Evolutionary conservation across 2,797 vertebrate species (phyloP), one percentile per base, ranked within the genome.

Genomic region (Gambusia yucatana): DNA sequence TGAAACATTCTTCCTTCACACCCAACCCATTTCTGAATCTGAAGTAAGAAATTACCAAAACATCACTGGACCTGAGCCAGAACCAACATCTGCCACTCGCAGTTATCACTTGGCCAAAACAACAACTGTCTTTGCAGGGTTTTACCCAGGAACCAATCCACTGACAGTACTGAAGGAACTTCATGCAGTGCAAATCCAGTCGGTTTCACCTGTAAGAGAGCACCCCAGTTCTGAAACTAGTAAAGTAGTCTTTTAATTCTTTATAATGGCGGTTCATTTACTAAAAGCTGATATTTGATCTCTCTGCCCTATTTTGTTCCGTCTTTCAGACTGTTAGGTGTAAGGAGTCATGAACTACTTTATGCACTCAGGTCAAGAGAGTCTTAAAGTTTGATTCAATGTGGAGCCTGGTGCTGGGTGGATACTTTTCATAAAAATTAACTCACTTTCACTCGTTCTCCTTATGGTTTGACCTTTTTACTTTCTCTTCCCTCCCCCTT

Each of bases 361-460:
- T n/a, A 16, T 50, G 78, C 47, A 75, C 47, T 76, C 75, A 82
- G 30, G 52, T 39, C 33, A 76, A 50, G n/a, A 80, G 74, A 80
- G 86, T 73, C 72, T 78, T 77, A 63, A 82, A 86, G 86, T 90
- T 83, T 80, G 91, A 91, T 72, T 86, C 75, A 78, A 3, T 78
- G 80, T 85, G 84, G 83, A 84, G 78, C 88, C 91, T 85, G 89
- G 77, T 87, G 87, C 80, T 91, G 92, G 93, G 83, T 92, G 92
- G 93, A 80, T 86, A 90, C 84, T 93, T 93, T 82, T 86, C 94
- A 92, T 92, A 92, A 92, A 94, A 81, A 90, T 86, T 93, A 89
- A 78, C 82, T 90, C 82, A 87, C 84, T 83, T 73, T 84, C 76
- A 72, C 75, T 77, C 61, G 47, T 50, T 86, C 85, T 89, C 82